These are phyloP conservation scores for Siniperca chuatsi DNA, from an alignment of 2,113 vertebrate species.

Conservation along the genomic window DNA sequence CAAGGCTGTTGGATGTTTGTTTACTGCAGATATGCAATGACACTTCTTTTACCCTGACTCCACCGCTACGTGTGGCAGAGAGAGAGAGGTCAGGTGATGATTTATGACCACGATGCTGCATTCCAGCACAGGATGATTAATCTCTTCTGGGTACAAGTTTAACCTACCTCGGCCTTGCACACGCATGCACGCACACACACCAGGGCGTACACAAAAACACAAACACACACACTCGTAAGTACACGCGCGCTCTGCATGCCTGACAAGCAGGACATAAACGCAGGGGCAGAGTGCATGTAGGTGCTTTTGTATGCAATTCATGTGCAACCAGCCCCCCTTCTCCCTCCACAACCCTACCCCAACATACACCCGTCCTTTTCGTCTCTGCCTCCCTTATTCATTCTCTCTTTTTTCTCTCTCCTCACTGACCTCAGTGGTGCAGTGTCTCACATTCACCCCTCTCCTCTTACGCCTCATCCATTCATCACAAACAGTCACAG, in stretches of 20 bases:
- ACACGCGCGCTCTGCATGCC: conserved; percentile 48
- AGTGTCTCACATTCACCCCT: conserved; percentile 69
- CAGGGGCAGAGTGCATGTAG: conserved; percentile 74
- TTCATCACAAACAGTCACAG: conserved; percentile 76
- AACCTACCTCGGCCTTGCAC: conserved; percentile 86
- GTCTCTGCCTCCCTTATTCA: conserved; percentile 49
- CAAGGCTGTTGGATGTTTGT: conserved; percentile 71
- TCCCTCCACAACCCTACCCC: neutral
- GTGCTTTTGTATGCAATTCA: conserved; percentile 75
- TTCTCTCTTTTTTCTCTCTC: conserved; percentile 33
- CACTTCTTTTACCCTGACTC: conserved; percentile 74
- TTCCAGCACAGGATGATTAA: conserved; percentile 86
- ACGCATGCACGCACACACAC: conserved; percentile 33
- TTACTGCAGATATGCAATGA: conserved; percentile 70
- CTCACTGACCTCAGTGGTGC: conserved; percentile 68
- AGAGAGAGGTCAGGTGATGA: conserved; percentile 84
- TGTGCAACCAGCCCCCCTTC: conserved; percentile 35
- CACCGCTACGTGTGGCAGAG: conserved; percentile 61
- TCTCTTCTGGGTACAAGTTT: conserved; percentile 88
- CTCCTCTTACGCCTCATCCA: conserved; percentile 66
- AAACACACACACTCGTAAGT: conserved; percentile 43
- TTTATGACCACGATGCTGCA: conserved; percentile 85
- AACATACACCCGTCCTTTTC: conserved; percentile 20
- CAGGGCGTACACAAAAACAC: neutral
- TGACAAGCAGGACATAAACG: conserved; percentile 74